Evolutionary conservation across 1,140 invertebrate species (phyloP), one percentile per base, ranked within the genome.

Genomic region (Paracyclopina nana): DNA sequence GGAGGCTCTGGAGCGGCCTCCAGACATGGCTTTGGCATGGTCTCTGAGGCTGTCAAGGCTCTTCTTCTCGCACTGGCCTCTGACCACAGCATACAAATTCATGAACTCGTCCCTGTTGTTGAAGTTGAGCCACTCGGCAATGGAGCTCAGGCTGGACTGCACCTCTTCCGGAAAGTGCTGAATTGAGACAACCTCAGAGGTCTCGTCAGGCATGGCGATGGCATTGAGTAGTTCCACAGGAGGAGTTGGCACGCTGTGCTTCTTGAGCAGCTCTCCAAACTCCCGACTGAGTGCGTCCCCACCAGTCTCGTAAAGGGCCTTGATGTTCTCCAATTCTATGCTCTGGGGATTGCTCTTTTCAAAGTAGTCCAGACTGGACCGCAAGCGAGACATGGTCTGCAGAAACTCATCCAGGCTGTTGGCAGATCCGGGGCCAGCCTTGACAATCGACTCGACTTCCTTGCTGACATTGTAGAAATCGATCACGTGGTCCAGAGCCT

Each of bases 331-430:
- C 45, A 94, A 63, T 68, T 95, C 88, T 25, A 90, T 81, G 62
- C 85, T 90, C 60, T 85, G 81, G 1, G 84, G 82, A 66, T 91
- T 91, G 61, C 90, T 81, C 60, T 82, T 81, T 59, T 86, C 76
- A 65, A 97, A 96, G 63, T 92, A 96, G 29, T 76, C 75, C 58
- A 85, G 78, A 43, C 90, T 87, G 56, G 79, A 78, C 43, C 82
- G 75, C 30, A 96, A 66, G 59, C 79, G 77, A 59, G 84, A 80
- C 67, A 95, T 75, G 2, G 83, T 79, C 58, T 80, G 69, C 12
- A 92, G 67, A 64, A 79, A 90, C 16, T 68, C 65, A 22, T 79
- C 72, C n/a, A 83, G 64, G 38, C 73, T 72, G 55, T 70, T 63
- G 1, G 67, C 64, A n/a, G 72, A 71, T n/a, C 65, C 70, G 55